Base-by-base conservation (phyloP, 2,113 vertebrate genomes). In the Sakesphorus luctuosus region DNA sequence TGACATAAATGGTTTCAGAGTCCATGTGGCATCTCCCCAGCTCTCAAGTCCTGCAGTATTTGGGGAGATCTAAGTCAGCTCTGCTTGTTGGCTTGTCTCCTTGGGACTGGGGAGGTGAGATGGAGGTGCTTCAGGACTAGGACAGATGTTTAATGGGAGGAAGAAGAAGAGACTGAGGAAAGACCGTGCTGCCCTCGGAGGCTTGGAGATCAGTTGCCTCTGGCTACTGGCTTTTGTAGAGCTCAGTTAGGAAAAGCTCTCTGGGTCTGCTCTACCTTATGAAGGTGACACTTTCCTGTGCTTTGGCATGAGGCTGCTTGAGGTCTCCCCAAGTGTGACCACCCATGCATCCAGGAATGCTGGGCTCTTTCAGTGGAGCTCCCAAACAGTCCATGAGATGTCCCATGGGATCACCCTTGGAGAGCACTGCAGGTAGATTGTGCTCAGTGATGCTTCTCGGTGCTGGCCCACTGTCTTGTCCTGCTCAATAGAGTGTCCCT, bases 131-230 rank as follows among this genome's bases (percentile, higher is more conserved):
- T 77, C 24, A 31, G 21, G 28, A 44, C 6, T 63, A 31, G 52
- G 44, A 29, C 3, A n/a, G 13, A 26, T 7, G 3, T 71, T 94
- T 78, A 15, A 11, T 29, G 12, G 24, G 1, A 10, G 4, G 19
- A 26, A 61, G 31, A 26, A 55, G 26, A 67, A 46, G 56, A 79
- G 25, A 21, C 8, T 35, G 74, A 83, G 58, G 36, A 78, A 82
- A 14, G 25, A 82, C 8, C 7, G 28, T 63, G n/a, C 23, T 76
- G 47, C 21, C 5, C 10, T 14, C 50, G 21, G 47, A 46, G 47
- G 6, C 36, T 74, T 0, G 0, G 72, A 50, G 15, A 7, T n/a
- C 4, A 33, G 7, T 33, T 68, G 8, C 6, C 24, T 43, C 56
- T 73, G 31, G 9, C 17, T 33, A 7, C 6, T 40, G 13, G 9